These are phyloP conservation scores for Cecropterus lyciades DNA, from an alignment of 1,140 invertebrate genomes.

Conservation along the genomic window DNA sequence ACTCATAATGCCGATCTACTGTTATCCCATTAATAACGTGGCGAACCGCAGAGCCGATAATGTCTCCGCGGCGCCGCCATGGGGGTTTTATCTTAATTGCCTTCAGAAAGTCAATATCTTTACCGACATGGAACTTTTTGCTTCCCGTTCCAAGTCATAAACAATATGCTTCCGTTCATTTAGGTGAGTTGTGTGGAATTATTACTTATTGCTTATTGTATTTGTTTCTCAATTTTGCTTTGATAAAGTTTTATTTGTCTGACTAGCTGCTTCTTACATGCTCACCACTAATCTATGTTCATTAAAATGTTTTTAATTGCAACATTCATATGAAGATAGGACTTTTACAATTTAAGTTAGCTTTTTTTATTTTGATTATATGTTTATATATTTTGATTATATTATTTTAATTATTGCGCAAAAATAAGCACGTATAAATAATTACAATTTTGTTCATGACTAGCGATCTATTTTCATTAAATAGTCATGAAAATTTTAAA, in stretches of 20 bases:
- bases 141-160: conserved; percentile 36
- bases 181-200: conserved; percentile 4
- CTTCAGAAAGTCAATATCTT: conserved; percentile 58
- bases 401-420: no score
- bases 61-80: conserved; percentile 44
- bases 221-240: conserved; percentile 1
- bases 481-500: no score
- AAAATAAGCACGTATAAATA: no score
- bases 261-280: background rate
- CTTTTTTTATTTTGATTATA: no score
- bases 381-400: no score
- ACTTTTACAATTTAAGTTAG: no score
- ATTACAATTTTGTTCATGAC: no score
- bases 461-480: no score
- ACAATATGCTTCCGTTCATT: conserved; percentile 14
- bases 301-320: no score
- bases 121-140: conserved; percentile 39
- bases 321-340: no score
- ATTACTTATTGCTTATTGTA: conserved; percentile 5
- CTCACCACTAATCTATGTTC: no score
- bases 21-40: conserved; percentile 48
- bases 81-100: conserved; percentile 67
- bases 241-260: conserved; percentile 2
- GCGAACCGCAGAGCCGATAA: conserved; percentile 39
- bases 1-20: conserved; percentile 36